These are phyloP conservation scores for Yponomeuta evonymella DNA, from an alignment of 2,888 invertebrate species.

Conservation along the genomic window DNA sequence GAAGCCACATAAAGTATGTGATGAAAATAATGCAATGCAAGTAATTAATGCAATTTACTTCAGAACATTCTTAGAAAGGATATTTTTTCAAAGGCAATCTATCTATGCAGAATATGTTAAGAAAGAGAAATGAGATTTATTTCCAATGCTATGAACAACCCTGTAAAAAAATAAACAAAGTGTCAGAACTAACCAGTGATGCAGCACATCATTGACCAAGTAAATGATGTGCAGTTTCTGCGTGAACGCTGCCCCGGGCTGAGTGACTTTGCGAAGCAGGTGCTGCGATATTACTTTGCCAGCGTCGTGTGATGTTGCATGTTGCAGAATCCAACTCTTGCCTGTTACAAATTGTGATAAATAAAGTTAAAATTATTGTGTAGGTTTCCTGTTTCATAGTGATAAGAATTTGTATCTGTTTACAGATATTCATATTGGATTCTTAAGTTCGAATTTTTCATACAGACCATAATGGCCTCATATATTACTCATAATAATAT, in stretches of 20 bases:
- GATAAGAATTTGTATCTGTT: no score
- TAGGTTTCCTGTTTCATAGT: no score
- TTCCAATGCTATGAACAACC: not conserved
- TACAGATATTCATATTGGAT: no score
- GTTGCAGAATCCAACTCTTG: conserved; percentile 98
- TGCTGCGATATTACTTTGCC: conserved; percentile 93
- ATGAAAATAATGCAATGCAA: no score
- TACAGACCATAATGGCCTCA: no score
- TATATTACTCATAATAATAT: not conserved
- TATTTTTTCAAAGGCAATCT: not conserved
- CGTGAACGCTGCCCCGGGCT: conserved; percentile 84
- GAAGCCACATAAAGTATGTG: no score
- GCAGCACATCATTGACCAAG: conserved; percentile 98
- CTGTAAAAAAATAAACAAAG: not conserved
- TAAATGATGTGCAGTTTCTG: conserved; percentile 98
- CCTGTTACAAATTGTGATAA: conserved; percentile 55
- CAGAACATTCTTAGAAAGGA: no score
- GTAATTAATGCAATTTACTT: no score
- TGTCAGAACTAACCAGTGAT: conserved; percentile 89
- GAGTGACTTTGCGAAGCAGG: conserved; percentile 88
- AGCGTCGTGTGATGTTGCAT: conserved; percentile 87
- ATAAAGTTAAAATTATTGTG: no score
- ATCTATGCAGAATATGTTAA: not conserved
- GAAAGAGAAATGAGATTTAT: not conserved
- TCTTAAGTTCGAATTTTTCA: no score